Base-by-base conservation (phyloP, 2,888 invertebrate genomes). In the Serrognathus titanus region DNA sequence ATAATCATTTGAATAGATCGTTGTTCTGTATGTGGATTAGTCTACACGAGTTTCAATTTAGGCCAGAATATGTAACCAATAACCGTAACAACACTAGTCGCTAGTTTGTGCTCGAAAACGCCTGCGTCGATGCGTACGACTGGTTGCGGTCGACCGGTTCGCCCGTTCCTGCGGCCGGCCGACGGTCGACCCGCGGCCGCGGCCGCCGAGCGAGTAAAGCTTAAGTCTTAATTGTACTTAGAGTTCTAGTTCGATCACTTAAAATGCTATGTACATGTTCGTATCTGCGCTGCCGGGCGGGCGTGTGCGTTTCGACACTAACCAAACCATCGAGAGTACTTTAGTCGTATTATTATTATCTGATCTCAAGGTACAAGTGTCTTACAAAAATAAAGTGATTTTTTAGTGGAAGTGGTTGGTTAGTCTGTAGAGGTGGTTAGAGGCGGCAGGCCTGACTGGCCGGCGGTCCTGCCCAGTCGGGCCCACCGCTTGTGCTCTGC, bases 1-100 rank as follows among this genome's bases (percentile, higher is more conserved):
- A 63, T 61, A 58, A 63, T 75, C 72, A 75, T 74, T 72, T 75
- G 65, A 74, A 75, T 75, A 76, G 75, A 76, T 78, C 78, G 78
- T 78, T 78, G 78, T 78, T 77, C 78, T 77, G 76, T 77, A 76
- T 77, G 73, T 61, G 75, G 75, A 76, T 77, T 78, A 78, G 76
- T 76, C 77, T 78, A 78, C 73, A 75, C 70, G 72, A 75, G 76
- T 78, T 78, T 76, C 77, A 73, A 75, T 62, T 75, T 77, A 77
- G 78, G 77, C 77, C 78, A 75, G 75, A 73, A 68, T 74, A 57
- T 48, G 38, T 57, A 57, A 53, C 48, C 51, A 39, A 58, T 60
- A 58, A 58, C 52, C 58, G 51, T 60, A 57, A 58, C 57, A 57
- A 47, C 47, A 58, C 51, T 52, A 54, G 71, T 71, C 70, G 66